Base-by-base conservation (phyloP, 2,888 invertebrate genomes). In the Caenorhabditis sp. region DNA sequence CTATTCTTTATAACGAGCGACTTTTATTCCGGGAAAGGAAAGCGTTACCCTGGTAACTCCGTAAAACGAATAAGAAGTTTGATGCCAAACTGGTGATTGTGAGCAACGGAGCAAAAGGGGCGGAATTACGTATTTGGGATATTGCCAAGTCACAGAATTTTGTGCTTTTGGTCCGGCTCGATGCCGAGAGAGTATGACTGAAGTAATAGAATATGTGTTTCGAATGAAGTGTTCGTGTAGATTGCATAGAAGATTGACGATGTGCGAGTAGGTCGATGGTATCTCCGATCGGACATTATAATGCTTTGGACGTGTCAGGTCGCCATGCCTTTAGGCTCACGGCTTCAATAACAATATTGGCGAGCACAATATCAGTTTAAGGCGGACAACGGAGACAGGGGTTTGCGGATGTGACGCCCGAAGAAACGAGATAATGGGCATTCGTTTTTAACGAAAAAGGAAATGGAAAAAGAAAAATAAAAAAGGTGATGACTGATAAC, bases 101-200 rank as follows among this genome's bases (percentile, higher is more conserved):
- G 9, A 13, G 26, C 13, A 50, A 26, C 37, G 50, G 50, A 39
- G 62, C 37, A n/a, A 53, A 52, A 17, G 37, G 37, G 37, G 52
- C 52, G 52, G 52, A 53, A 50, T 22, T n/a, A 39, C 22, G 6
- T 22, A 7, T 26, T n/a, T n/a, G n/a, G 55, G 39, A 55, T 39
- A 26, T 13, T 48, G 27, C 9, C 15, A 27, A 32, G 63, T 32
- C 63, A 53, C 63, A 63, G 35, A 63, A 63, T 53, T 45, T 6
- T 53, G 63, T 63, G 61, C 5, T 39, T 41, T 39, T n/a, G n/a
- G n/a, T n/a, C 35, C 35, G 35, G 4, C 13, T 9, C 9, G 35
- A 35, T 2, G 6, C 2, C 11, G 13, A 35, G 2, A 9, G 9
- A 3, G 35, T 2, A 9, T 2, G 35, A 13, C 35, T 35, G 11